Base-by-base conservation (phyloP, 1,140 invertebrate species). In the Neelides sp. region DNA sequence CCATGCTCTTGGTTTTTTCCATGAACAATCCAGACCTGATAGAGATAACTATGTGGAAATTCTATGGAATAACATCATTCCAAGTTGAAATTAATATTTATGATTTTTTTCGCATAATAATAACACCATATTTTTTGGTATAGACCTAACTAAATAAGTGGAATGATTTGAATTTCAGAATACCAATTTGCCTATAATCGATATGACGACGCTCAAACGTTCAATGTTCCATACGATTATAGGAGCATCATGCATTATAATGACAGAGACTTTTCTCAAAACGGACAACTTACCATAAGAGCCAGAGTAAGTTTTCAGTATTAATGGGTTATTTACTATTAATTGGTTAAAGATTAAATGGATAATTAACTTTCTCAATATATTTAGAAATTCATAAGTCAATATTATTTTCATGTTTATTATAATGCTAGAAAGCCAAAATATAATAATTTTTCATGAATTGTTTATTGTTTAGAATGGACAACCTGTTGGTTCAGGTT, bases 21-120 rank as follows among this genome's bases (percentile, higher is more conserved):
- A 84, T 58, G 77, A 81, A 57, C 80, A 83, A 60, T 77, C 75
- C 55, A 67, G 77, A n/a, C 65, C 69, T 4, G 75, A 83, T 64
- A 66, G 81, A 32, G 79, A 83, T 58, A 62, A 74, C 0, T 82
- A 72, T 61, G 71, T 84, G 8, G 65, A 59, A 2, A 75, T 84
- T 28, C 63, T 73, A 35, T 78, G 73, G 69, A 63, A 75, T 3
- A 82, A 82, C 58, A 83, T 86, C 19, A 64, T 72, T 19, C 57
- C 63, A 51, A 65, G 72, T 71, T 64, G 64, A 23, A 27, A 15
- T 7, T 45, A 19, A 32, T 4, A 22, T 20, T 23, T 23, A 10
- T 32, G 7, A 8, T 32, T 32, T 32, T 32, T 32, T 32, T 5
- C n/a, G n/a, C 7, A 32, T 32, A 8, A 32, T 13, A 32, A 32